Percentiles rank a stretch among this genome's conserved stretches.
Evolutionary conservation across 2,888 invertebrate species (phyloP).

Genomic region (Ypsolopha scabrella): DNA sequence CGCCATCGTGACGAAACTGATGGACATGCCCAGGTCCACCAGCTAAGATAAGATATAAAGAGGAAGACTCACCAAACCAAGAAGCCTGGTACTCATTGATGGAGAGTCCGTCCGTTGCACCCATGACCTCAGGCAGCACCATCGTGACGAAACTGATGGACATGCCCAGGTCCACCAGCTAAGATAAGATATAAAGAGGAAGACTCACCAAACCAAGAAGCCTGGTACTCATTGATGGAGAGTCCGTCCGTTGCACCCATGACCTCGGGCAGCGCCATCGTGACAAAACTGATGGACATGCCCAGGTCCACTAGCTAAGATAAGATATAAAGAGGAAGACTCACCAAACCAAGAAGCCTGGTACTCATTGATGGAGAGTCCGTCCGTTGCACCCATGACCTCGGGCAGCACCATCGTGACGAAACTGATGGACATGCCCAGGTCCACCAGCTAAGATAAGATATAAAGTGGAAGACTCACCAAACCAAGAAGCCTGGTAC

Average conservation of each 20-base stretch:
- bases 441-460: constrained; percentile 62
- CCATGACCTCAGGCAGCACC: constrained; percentile 65
- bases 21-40: constrained; percentile 68
- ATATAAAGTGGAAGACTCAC: too few relatives aligned
- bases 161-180: constrained; percentile 67
- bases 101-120: constrained; percentile 57
- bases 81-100: constrained; percentile 65
- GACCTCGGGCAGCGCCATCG: constrained; percentile 69
- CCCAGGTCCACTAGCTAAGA: constrained; percentile 68
- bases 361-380: constrained; percentile 55
- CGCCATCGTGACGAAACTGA: constrained; percentile 71
- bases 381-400: constrained; percentile 58
- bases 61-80: too few relatives aligned
- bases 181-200: too few relatives aligned
- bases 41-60: too few relatives aligned
- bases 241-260: constrained; percentile 59
- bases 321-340: too few relatives aligned
- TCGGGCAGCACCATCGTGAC: constrained; percentile 71
- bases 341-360: constrained; percentile 73
- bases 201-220: constrained; percentile 74
- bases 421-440: constrained; percentile 70
- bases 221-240: constrained; percentile 59
- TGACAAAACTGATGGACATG: constrained; percentile 69
- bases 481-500: constrained; percentile 71
- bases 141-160: constrained; percentile 71